Conservation (phyloP, 2,113 vertebrate genomes). For the Zonotrichia leucophrys region DNA sequence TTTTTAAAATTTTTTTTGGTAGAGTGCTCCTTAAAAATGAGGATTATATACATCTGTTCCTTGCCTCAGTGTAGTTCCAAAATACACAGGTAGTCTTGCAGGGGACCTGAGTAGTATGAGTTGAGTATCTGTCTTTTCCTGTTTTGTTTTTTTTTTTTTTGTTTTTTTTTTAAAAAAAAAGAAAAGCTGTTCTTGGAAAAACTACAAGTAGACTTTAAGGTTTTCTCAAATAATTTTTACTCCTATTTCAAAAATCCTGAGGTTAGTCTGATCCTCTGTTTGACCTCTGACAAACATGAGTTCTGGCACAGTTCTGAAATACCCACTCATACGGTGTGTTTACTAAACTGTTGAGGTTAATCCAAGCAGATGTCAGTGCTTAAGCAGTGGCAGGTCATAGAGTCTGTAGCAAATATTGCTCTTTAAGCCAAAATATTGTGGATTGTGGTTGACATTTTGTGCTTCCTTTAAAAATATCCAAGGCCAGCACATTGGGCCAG, state of each 20-base stretch:
- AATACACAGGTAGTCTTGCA: background rate
- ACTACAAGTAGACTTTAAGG: background rate
- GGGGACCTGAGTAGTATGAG: background rate
- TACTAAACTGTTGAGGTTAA: slow-evolving; percentile 38
- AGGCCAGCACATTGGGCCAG: background rate
- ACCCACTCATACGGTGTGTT: slow-evolving; percentile 45
- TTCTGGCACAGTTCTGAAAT: slow-evolving; percentile 40
- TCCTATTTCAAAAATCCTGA: slow-evolving; percentile 6
- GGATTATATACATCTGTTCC: background rate
- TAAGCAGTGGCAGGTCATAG: background rate
- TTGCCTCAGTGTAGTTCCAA: background rate
- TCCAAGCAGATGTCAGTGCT: slow-evolving; percentile 34
- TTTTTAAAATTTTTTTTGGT: background rate
- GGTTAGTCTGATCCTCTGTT: slow-evolving; percentile 23
- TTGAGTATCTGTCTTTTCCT: background rate
- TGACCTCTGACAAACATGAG: slow-evolving; percentile 43
- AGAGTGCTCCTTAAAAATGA: background rate
- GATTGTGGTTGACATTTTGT: background rate
- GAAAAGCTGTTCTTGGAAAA: slow-evolving; percentile 16
- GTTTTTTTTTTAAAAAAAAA: too few species aligned
- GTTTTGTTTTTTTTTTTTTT: background rate
- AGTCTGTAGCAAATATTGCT: background rate
- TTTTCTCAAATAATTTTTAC: slow-evolving; percentile 6
- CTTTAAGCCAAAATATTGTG: slow-evolving; percentile 27
- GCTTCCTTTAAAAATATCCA: background rate